A percentile compares a stretch with the other conserved stretches of the same genome.
Conservation (phyloP, 2,113 vertebrate species). For the Sakesphorus luctuosus region DNA sequence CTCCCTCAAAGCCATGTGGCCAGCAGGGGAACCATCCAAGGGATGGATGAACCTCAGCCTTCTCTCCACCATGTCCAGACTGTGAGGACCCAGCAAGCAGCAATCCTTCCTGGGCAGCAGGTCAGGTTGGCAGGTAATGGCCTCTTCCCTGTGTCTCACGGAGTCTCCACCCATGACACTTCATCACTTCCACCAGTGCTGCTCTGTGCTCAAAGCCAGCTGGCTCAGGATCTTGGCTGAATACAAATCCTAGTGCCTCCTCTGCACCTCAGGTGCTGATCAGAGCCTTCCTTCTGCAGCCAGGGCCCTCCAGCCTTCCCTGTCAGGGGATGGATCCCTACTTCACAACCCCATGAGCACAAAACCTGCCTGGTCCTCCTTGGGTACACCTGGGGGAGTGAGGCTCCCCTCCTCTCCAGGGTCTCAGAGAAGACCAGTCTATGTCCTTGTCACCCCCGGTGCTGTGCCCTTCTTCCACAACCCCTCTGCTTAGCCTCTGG, state of each 20-base stretch:
- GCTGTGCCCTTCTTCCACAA: neutral
- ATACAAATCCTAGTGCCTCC: rapidly evolving
- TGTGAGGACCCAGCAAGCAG: neutral
- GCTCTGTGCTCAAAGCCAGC: neutral
- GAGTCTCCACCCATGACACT: neutral
- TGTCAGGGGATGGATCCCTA: neutral
- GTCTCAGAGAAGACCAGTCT: neutral
- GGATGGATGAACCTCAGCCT: neutral
- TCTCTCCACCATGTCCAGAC: neutral
- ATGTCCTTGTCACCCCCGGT: neutral
- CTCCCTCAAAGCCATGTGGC: rapidly evolving
- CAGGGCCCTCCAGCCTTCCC: neutral
- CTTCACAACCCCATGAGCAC: neutral
- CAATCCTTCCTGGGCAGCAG: neutral
- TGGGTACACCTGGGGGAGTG: neutral
- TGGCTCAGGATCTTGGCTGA: neutral
- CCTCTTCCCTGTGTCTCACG: neutral
- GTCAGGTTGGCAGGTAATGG: neutral
- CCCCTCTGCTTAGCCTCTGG: neutral
- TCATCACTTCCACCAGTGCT: neutral
- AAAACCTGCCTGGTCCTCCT: neutral
- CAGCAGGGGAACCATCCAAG: neutral
- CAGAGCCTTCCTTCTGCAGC: neutral
- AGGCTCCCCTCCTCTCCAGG: neutral
- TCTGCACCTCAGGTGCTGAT: neutral